Evolutionary conservation across 2,113 vertebrate genomes (phyloP).

Genomic region (Oenanthe melanoleuca): DNA sequence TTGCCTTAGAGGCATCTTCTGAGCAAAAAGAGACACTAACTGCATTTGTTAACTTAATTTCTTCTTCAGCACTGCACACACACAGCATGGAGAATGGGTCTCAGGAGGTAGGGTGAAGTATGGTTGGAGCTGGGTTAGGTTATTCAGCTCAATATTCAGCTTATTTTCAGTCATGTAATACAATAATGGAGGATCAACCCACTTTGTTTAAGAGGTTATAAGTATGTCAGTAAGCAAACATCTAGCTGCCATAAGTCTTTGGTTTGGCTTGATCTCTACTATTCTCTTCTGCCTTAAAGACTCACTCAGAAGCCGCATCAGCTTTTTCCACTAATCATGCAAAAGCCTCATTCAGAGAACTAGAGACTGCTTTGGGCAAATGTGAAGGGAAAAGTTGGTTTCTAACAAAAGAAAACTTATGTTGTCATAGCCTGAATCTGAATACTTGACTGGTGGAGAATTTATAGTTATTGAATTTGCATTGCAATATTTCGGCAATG

Average conservation of each 20-base stretch:
- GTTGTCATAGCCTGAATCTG: background rate
- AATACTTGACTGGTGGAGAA: background rate
- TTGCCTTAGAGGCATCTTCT: background rate
- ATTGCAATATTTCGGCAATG: background rate
- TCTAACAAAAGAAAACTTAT: background rate
- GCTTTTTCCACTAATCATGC: background rate
- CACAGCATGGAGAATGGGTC: background rate
- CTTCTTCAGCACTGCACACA: background rate
- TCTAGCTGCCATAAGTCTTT: background rate
- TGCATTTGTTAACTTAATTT: background rate
- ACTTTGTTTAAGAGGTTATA: background rate
- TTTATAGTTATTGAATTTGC: background rate
- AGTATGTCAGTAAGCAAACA: background rate
- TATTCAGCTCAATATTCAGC: background rate
- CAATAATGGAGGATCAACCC: fast-evolving
- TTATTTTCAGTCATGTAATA: background rate
- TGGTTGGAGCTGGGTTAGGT: background rate
- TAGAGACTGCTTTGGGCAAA: background rate
- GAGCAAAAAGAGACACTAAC: background rate
- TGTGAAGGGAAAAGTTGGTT: background rate
- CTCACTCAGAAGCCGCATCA: background rate
- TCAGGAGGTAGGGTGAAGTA: background rate
- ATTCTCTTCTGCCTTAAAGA: background rate
- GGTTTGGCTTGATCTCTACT: background rate
- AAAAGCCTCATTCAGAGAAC: background rate